Evolutionary conservation across 2,797 vertebrate species (phyloP), one percentile per base, ranked within the genome.

Genomic region (Sciaenops ocellatus): DNA sequence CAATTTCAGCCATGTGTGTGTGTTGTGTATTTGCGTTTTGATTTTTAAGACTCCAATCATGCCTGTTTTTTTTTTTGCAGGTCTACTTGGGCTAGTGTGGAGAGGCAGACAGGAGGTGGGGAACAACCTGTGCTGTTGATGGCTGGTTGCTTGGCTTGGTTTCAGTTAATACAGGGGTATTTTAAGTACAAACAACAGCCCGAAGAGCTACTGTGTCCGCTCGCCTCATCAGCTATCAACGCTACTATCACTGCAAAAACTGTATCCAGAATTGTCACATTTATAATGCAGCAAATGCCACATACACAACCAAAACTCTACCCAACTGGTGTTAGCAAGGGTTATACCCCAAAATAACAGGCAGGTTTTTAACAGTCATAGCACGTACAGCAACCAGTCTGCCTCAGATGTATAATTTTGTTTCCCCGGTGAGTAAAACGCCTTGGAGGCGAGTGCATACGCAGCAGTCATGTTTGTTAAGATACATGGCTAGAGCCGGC

Each of bases 391-490:
- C 85, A 89, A 85, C 84, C 88, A 85, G 89, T 86, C 90, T 90
- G 81, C 86, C 85, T 92, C 87, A 92, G 87, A 92, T 93, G 90
- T 93, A 92, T 93, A 93, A 94, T 93, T 93, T 93, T 83, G 89
- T 92, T 93, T 90, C 93, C 93, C 92, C 22, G 72, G 91, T 90
- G 91, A 90, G 88, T 86, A 90, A 91, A 90, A 94, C 85, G 85
- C 89, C 91, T 92, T 83, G 87, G 88, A 93, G 93, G 90, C 69
- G 83, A 93, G 87, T 89, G 91, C 90, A 92, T 89, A 93, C 89
- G 52, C 92, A 89, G 91, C 91, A 93, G 91, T 94, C 92, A 92
- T 90, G 90, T 92, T 93, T 89, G 90, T 92, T 91, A 94, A 93
- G 92, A 94, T 89, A 91, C 93, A 94, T 92, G 85, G 89, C 88